Evolutionary conservation across 2,888 invertebrate species (phyloP).

Genomic region (Archaeoteleia sp.): DNA sequence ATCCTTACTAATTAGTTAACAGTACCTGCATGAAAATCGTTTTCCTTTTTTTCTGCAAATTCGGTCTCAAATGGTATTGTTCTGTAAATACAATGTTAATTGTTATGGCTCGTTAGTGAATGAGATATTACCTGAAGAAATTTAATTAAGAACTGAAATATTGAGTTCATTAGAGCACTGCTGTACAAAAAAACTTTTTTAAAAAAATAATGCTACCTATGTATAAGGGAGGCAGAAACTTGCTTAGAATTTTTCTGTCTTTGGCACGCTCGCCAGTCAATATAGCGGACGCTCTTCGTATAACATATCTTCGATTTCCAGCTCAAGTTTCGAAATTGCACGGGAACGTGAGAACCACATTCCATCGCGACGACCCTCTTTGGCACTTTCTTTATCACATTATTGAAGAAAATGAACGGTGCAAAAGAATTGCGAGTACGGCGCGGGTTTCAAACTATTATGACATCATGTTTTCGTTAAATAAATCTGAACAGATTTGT

Average conservation of each 20-base stretch:
- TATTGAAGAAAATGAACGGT: constrained; percentile 25
- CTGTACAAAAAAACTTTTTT: constrained; percentile 3
- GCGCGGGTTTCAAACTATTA: constrained; percentile 17
- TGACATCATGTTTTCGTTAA: constrained; percentile 11
- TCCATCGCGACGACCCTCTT: constrained; percentile 20
- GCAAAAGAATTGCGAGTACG: constrained; percentile 13
- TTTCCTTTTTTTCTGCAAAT: too few relatives aligned
- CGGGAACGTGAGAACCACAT: constrained; percentile 29
- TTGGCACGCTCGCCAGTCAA: constrained; percentile 37
- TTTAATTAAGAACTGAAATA: constrained; percentile 14
- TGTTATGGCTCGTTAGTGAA: too few relatives aligned
- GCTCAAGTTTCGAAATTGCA: constrained; percentile 44
- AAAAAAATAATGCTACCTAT: constrained; percentile 17
- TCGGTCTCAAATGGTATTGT: too few relatives aligned
- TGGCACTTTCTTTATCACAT: constrained; percentile 29
- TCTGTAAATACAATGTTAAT: too few relatives aligned
- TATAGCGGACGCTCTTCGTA: constrained; percentile 28
- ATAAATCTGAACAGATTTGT: constrained; percentile 8
- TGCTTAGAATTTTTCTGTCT: constrained; percentile 27
- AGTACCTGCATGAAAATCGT: neutral
- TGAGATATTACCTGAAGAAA: constrained; percentile 1
- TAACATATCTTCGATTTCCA: constrained; percentile 38
- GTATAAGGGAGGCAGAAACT: constrained; percentile 20
- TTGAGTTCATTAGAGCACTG: neutral
- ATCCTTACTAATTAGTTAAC: neutral